These are phyloP conservation scores for Neosilurus hyrtlii DNA, from an alignment of 2,797 vertebrate genomes.

Conservation along the genomic window DNA sequence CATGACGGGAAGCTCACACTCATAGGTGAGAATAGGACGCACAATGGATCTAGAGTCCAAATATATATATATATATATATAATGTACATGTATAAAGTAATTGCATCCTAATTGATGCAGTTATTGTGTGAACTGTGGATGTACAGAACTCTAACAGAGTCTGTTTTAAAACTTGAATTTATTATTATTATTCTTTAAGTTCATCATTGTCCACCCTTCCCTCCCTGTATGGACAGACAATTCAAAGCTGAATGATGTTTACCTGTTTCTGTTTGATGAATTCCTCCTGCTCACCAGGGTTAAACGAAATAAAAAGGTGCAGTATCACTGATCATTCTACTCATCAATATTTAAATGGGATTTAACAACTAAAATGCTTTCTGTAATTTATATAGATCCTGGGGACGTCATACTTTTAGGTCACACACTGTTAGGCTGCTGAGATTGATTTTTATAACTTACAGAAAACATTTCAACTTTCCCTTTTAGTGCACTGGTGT, in stretches of 20 bases:
- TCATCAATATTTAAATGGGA: neutral
- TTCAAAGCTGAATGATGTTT: conserved; percentile 82
- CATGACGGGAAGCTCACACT: conserved; percentile 79
- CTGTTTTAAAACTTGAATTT: neutral
- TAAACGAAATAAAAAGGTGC: conserved; percentile 86
- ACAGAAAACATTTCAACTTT: neutral
- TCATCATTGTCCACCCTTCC: neutral
- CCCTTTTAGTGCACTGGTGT: neutral
- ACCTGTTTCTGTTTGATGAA: conserved; percentile 89
- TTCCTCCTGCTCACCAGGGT: conserved; percentile 90
- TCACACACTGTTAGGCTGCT: neutral
- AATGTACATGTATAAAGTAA: no score
- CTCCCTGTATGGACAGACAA: conserved; percentile 63
- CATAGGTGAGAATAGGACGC: conserved; percentile 6
- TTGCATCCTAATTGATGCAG: neutral
- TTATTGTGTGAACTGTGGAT: neutral
- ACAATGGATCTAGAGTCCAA: no score
- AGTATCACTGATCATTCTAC: conserved; percentile 41
- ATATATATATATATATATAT: no score
- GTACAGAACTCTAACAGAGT: neutral
- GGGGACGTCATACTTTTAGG: neutral
- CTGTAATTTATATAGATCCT: neutral
- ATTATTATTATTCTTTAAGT: neutral
- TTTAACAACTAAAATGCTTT: neutral
- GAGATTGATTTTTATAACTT: neutral